Percentiles rank a stretch among this genome's conserved stretches.
Conservation (phyloP, 2,888 invertebrate genomes). For the Trichacis sp. region DNA sequence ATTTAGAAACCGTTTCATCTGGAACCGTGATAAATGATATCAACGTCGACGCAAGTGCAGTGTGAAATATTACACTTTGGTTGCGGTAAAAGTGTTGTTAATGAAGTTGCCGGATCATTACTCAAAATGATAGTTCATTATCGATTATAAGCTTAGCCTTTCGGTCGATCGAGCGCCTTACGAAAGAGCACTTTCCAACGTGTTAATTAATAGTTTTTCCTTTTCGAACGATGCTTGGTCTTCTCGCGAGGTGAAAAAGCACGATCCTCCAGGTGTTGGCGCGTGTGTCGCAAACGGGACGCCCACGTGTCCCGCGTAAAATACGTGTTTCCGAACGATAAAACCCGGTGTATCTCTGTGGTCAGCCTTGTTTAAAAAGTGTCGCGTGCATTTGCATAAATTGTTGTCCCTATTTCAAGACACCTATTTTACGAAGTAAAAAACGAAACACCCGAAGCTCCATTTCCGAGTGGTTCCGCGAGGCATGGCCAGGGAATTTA, state of each 20-base stretch:
- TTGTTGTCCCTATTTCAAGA: not conserved
- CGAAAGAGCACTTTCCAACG: constrained; percentile 6
- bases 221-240: constrained; percentile 1
- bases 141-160: not conserved
- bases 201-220: constrained; percentile 20
- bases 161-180: not conserved
- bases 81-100: not conserved
- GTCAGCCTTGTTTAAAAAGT: constrained; percentile 23
- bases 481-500: no score
- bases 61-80: not conserved
- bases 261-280: constrained; percentile 34
- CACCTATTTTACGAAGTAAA: no score
- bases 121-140: constrained; percentile 3
- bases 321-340: constrained; percentile 31
- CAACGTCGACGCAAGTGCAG: not conserved
- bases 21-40: no score
- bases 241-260: constrained; percentile 16
- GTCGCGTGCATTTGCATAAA: constrained; percentile 13
- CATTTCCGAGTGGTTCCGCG: no score
- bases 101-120: not conserved
- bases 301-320: constrained; percentile 30
- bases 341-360: constrained; percentile 22
- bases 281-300: constrained; percentile 31
- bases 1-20: no score
- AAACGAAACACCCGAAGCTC: no score